Conservation (phyloP, 2,888 invertebrate species). For the Dryobotodes eremita region DNA sequence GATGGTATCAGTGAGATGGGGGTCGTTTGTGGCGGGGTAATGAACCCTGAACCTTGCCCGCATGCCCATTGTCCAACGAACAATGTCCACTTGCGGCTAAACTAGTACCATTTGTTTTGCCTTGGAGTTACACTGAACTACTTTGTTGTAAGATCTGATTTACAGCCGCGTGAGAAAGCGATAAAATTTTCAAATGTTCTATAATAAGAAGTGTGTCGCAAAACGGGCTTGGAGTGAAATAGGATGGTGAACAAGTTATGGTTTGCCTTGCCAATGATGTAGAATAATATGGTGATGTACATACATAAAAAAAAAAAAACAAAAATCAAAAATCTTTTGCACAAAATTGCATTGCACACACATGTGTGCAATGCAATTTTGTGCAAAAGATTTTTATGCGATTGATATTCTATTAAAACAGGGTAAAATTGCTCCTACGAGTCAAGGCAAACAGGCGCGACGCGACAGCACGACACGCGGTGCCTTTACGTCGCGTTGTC, state of each 20-base stretch:
- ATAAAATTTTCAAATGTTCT: slow-evolving; percentile 49
- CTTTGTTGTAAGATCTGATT: slow-evolving; percentile 63
- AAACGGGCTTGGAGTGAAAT: slow-evolving; percentile 38
- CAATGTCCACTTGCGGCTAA: slow-evolving; percentile 78
- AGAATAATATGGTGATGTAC: too few species aligned
- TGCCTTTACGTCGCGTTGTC: too few species aligned
- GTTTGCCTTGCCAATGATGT: slow-evolving; percentile 13
- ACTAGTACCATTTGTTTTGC: slow-evolving; percentile 69
- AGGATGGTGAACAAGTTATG: slow-evolving; percentile 31
- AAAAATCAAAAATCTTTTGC: too few species aligned
- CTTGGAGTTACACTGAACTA: slow-evolving; percentile 62
- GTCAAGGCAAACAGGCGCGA: too few species aligned
- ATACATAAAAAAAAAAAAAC: too few species aligned
- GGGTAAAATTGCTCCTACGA: background rate
- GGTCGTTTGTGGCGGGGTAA: slow-evolving; percentile 84
- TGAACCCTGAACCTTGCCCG: slow-evolving; percentile 83
- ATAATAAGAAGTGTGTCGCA: slow-evolving; percentile 51
- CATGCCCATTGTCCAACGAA: slow-evolving; percentile 84
- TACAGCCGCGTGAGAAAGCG: slow-evolving; percentile 52
- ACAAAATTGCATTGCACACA: too few species aligned
- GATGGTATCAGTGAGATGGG: slow-evolving; percentile 84
- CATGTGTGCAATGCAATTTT: background rate
- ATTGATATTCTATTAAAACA: background rate
- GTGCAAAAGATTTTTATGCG: slow-evolving; percentile 9
- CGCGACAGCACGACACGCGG: too few species aligned